Conservation (phyloP, 2,888 invertebrate species). For the Thumatha senex region DNA sequence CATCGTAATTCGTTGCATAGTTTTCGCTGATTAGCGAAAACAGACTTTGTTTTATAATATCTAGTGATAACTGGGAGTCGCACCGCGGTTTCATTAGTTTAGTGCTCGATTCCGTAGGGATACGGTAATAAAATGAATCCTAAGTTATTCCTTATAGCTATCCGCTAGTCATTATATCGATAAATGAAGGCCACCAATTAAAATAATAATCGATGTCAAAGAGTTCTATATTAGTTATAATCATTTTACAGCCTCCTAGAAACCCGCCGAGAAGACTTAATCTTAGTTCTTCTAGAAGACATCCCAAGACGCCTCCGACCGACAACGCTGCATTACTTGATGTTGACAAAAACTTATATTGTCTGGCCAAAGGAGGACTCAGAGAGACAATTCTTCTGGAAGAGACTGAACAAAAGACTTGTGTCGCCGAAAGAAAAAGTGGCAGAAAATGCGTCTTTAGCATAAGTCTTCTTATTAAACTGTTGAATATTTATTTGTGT, state of each 20-base stretch:
- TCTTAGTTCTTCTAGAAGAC: conserved; percentile 86
- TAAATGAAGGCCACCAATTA: too few relatives aligned
- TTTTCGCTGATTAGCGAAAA: too few relatives aligned
- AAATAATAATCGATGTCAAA: too few relatives aligned
- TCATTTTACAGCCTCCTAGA: conserved; percentile 81
- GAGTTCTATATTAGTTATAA: too few relatives aligned
- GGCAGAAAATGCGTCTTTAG: conserved; percentile 56
- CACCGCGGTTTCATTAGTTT: too few relatives aligned
- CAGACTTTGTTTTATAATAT: too few relatives aligned
- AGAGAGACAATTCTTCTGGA: conserved; percentile 69
- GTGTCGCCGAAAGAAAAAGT: conserved; percentile 51
- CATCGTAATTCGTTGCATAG: too few relatives aligned
- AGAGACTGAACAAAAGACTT: conserved; percentile 64
- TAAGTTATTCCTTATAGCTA: too few relatives aligned
- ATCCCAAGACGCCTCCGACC: conserved; percentile 84
- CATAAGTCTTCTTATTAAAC: conserved; percentile 30
- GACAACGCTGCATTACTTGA: conserved; percentile 85
- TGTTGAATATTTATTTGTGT: neutral
- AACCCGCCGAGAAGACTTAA: conserved; percentile 84
- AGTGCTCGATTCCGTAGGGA: too few relatives aligned
- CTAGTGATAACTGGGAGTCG: too few relatives aligned
- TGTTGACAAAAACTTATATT: conserved; percentile 87
- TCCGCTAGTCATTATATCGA: too few relatives aligned
- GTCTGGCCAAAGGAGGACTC: conserved; percentile 83
- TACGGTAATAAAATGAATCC: too few relatives aligned